Evolutionary conservation across 2,113 vertebrate species (phyloP), one percentile per base, ranked within the genome.

Genomic region (Gila orcuttii): DNA sequence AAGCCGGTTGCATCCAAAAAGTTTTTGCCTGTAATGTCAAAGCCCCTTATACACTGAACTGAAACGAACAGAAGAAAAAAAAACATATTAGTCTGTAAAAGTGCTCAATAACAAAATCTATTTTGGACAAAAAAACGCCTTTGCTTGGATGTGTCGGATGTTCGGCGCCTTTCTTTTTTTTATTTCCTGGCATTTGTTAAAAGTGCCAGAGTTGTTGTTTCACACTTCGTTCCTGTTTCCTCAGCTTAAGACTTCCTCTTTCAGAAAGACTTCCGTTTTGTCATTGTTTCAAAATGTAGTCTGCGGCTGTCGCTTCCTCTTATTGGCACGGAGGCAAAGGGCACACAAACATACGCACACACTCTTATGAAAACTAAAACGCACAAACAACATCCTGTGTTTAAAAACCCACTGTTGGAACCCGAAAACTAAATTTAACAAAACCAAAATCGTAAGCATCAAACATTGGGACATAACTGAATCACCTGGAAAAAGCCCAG

Each of bases 171-270:
- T 28, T 28, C 28, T 28, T 28, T 28, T 6, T 82, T 31, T 83
- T 6, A 39, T 74, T 42, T 71, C 71, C 64, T 79, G n/a, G 74
- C 60, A 45, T 36, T 52, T 57, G 50, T 36, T 47, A 80, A 64
- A 71, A 57, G 62, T 71, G 79, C 47, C 13, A 45, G 13, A 39
- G 75, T 59, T 25, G 47, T 69, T 68, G 55, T 73, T 82, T 86
- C 23, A 66, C 80, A 84, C 55, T 85, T 71, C 71, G 75, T 89
- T 92, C 84, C 86, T 79, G 81, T 91, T 85, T 89, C 87, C 82
- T 13, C 52, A 42, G 89, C 68, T 36, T 80, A 82, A 47, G 55
- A 88, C 90, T 94, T 95, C 93, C 94, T 92, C 60, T 92, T 87
- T 90, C 23, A 86, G 82, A 88, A 78, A 23, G 71, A 89, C 83